Percentiles rank a stretch among this genome's conserved stretches.
Evolutionary conservation across 2,113 vertebrate species (phyloP).

Genomic region (Rhineura floridana): DNA sequence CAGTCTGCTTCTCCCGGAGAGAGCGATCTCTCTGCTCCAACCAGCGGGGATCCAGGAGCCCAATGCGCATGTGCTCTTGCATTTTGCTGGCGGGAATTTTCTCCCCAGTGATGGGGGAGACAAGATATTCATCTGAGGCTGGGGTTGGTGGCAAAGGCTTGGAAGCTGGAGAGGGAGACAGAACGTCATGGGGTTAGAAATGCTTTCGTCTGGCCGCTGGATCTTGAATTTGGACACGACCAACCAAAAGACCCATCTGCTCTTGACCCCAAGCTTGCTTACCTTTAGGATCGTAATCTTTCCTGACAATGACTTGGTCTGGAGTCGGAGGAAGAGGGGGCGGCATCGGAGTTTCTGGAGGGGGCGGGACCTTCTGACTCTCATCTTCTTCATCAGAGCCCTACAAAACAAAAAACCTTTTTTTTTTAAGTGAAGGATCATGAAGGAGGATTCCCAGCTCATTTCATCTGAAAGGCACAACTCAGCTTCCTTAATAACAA

Average conservation of each 20-base stretch:
- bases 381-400: constrained; percentile 98
- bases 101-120: constrained; percentile 98
- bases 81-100: constrained; percentile 98
- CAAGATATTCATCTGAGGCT: constrained; percentile 90
- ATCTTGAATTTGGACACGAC: not conserved
- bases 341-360: constrained; percentile 95
- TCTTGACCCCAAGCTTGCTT: constrained; percentile 11
- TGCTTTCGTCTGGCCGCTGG: not conserved
- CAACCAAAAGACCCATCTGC: not conserved
- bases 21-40: constrained; percentile 95
- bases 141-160: constrained; percentile 81
- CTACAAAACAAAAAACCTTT: constrained; percentile 73
- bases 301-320: constrained; percentile 97
- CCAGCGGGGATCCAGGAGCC: constrained; percentile 96
- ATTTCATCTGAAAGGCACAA: too few relatives aligned
- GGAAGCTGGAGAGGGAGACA: constrained; percentile 81
- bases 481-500: not conserved
- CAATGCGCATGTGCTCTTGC: constrained; percentile 99
- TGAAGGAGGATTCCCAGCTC: not conserved
- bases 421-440: not conserved
- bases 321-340: constrained; percentile 95
- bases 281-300: constrained; percentile 99
- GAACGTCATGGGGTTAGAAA: constrained; percentile 14
- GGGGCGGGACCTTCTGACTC: constrained; percentile 89
- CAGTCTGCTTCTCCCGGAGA: constrained; percentile 94